phyloP scores from a whole-genome alignment of 2,797 vertebrate genomes.

The Enteromius mattozi region DNA sequence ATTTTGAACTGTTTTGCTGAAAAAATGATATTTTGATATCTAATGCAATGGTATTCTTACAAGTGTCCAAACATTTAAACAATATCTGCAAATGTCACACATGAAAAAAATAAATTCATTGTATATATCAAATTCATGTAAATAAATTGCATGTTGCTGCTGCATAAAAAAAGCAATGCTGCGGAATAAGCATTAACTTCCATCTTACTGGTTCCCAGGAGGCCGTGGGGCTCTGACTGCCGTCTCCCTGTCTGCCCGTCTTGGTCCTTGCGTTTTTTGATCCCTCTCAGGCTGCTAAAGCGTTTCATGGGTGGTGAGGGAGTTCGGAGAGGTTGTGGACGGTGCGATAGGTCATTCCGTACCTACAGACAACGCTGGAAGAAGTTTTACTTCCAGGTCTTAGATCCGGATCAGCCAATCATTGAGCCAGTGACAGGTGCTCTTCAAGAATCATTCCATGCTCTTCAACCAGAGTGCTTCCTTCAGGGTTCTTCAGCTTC shows the following conservation, averaged over 20 bases:
- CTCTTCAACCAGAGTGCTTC: constrained; percentile 29
- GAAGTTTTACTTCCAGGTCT: not conserved
- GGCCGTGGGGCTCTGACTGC: constrained; percentile 81
- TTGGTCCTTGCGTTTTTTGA: constrained; percentile 83
- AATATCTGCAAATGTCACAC: not conserved
- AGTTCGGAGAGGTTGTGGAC: constrained; percentile 13
- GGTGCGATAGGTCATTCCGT: constrained; percentile 71
- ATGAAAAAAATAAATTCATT: not conserved
- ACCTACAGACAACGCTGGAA: not conserved
- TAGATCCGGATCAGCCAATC: constrained; percentile 8
- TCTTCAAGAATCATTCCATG: constrained; percentile 19
- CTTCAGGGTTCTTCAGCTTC: constrained; percentile 27
- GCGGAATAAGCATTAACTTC: not conserved
- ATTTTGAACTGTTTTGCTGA: too few species aligned
- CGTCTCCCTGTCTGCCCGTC: constrained; percentile 74
- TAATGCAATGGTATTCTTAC: not conserved
- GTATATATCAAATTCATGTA: not conserved
- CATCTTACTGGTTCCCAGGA: constrained; percentile 75
- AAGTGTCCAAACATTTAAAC: not conserved
- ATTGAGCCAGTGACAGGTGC: not conserved
- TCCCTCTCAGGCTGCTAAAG: constrained; percentile 84
- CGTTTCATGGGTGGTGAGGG: constrained; percentile 82
- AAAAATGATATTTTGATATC: not conserved
- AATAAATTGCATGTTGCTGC: not conserved
- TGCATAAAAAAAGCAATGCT: not conserved